Evolutionary conservation across 2,888 invertebrate species (phyloP), one percentile per base, ranked within the genome.

Genomic region (Sphaerophoria rueppellii): DNA sequence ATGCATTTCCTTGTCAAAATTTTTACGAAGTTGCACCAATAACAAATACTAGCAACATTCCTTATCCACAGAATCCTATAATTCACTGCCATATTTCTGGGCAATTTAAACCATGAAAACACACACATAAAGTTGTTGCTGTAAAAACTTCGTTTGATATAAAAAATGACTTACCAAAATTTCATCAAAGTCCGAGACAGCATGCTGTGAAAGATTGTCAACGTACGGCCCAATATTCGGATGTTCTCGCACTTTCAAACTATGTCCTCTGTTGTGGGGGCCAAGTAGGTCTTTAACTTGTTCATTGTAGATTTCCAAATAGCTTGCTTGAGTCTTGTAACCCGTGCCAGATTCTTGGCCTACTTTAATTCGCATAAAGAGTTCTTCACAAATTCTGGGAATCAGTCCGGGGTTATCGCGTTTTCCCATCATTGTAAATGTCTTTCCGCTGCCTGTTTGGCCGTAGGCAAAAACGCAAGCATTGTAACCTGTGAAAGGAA

Each of bases 401-500:
- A 97, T 97, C 48, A 97, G 92, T 2, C 97, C 97, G 89, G 95
- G 96, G 91, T 94, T 94, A 87, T 95, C 96, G 94, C 95, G 91
- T 4, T 90, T 90, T 4, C 97, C 97, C 97, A 97, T 97, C 97
- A 97, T 97, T 46, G 97, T 97, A 91, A 96, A 97, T 0, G 97
- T 97, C 92, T 97, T 97, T 72, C 97, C 97, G 91, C 96, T 96
- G 87, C 97, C 97, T 4, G 97, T 97, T 93, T 97, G 97, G 24
- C 97, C 97, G 91, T 97, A 97, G 55, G 97, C 97, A 93, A 97
- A 97, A 75, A 97, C 96, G 90, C 97, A 97, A 78, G 97, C 97
- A 92, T 97, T 97, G 93, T 97, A 97, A 46, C 92, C 91, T 91
- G 43, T 24, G 7, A 70, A 71, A 35, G 50, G 12, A 43, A 11